Base-by-base conservation (phyloP, 2,888 invertebrate genomes). In the Drosophila mercatorum region DNA sequence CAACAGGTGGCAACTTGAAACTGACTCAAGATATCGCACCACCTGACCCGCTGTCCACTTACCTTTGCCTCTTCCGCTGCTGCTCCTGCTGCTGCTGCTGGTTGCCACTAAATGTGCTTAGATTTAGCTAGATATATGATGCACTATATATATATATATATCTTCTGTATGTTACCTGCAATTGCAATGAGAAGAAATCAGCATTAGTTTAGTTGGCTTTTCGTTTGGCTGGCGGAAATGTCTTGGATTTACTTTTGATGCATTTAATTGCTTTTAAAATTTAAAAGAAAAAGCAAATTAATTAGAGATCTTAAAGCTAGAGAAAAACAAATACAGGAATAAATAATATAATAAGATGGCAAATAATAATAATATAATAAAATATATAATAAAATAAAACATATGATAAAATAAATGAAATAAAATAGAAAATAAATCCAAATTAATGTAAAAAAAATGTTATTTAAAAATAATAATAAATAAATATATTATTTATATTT, bases 1-100 rank as follows among this genome's bases (percentile, higher is more conserved):
- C 81, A 85, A 83, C 83, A 83, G 86, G 83, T 83, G 83, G 86
- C 86, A 71, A 67, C 64, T 61, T 52, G 44, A 64, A 78, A 58
- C 55, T 40, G 57, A 43, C 65, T 47, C 57, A 51, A 70, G 66
- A 67, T 74, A 74, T 70, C 69, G 34, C 73, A 77, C 59, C 72
- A 76, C 75, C 76, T 76, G 75, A 34, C 68, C 68, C 69, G 52
- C 70, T 74, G 70, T 74, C 62, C 66, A 78, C 78, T 78, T 77
- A 78, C 74, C 76, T 77, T 63, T 56, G 41, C 34, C 44, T 41
- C 44, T 44, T 14, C 51, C 41, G 40, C 62, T 46, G 12, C 34
- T 38, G 41, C 38, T 38, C 22, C 47, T 28, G 28, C 28, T 28
- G 28, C 28, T 28, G 28, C 28, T 28, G 28, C 28, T 28, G 28